Evolutionary conservation across 2,113 vertebrate genomes (phyloP).

Genomic region (Cisticola juncidis): DNA sequence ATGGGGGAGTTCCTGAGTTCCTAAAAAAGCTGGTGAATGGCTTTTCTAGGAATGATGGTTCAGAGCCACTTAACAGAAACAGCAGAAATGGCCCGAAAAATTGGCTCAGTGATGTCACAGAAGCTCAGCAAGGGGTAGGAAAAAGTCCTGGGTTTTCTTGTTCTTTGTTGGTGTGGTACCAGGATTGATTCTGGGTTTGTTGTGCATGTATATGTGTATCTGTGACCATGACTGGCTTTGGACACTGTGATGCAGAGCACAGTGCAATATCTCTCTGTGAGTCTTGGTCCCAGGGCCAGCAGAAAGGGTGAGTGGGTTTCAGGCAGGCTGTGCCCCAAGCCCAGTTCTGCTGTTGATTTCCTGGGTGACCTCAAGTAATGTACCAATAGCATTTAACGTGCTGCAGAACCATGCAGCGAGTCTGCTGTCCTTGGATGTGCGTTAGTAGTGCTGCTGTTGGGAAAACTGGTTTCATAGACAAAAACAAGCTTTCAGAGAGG

Average conservation of each 20-base stretch:
- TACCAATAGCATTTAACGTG: fast-evolving
- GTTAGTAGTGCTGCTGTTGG: neutral
- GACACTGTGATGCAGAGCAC: neutral
- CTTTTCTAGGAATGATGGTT: neutral
- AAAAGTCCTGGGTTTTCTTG: neutral
- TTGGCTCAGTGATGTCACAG: neutral
- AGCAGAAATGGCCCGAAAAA: neutral
- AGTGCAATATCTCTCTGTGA: fast-evolving
- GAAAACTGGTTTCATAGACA: neutral
- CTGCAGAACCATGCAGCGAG: neutral
- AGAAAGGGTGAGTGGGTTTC: neutral
- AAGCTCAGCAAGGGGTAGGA: neutral
- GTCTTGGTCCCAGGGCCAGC: fast-evolving
- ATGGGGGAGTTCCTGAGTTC: neutral
- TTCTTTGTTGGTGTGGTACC: neutral
- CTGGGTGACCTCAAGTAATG: neutral
- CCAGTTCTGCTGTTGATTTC: neutral
- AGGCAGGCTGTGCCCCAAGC: neutral
- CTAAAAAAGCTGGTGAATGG: neutral
- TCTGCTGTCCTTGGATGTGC: neutral
- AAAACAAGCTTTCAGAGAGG: neutral
- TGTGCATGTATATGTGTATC: neutral
- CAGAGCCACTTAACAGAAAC: neutral
- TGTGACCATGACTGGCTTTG: neutral
- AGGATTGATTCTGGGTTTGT: neutral